Evolutionary conservation across 2,113 vertebrate species (phyloP), one percentile per base, ranked within the genome.

Genomic region (Phalacrocorax aristotelis): DNA sequence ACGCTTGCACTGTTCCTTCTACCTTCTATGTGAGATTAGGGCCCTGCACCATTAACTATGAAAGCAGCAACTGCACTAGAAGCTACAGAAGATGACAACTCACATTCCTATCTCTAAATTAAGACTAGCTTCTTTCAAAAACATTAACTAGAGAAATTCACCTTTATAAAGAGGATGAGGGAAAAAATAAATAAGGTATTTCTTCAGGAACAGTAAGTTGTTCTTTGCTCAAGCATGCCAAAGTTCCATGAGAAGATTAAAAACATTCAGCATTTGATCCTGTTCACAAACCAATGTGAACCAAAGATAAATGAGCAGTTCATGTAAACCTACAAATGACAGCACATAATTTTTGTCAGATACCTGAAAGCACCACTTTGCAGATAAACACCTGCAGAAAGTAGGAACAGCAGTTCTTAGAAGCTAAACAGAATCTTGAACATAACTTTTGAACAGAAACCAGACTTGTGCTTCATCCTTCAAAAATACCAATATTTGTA

Each of bases 21-120:
- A 4, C 10, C 36, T 57, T 42, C 89, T 17, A 51, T 3, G 2
- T 0, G 0, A 54, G 10, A 74, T 30, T 19, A 80, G 30, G 14
- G 78, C 29, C 11, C 64, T 62, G 9, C 29, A 87, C 3, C 15
- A 19, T 52, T 12, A 94, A 30, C 6, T 8, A 94, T 1, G 3
- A 89, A 87, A 68, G 32, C 40, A 68, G 32, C 40, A 83, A 89
- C 12, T 42, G 14, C 42, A 71, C 17, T 40, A 70, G 46, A 92
- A 87, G 27, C 52, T 78, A 69, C 34, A 89, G 36, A 85, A 86
- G 29, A 85, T 1, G 3, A 78, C 11, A 78, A n/a, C 8, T 58
- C 11, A 2, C 25, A 69, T 36, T 69, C 36, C 58, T 23, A 20
- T 51, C 68, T 51, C n/a, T 32, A 76, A 64, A 76, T 55, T 51